Base-by-base conservation (phyloP, 2,797 vertebrate genomes). In the Xenops minutus region DNA sequence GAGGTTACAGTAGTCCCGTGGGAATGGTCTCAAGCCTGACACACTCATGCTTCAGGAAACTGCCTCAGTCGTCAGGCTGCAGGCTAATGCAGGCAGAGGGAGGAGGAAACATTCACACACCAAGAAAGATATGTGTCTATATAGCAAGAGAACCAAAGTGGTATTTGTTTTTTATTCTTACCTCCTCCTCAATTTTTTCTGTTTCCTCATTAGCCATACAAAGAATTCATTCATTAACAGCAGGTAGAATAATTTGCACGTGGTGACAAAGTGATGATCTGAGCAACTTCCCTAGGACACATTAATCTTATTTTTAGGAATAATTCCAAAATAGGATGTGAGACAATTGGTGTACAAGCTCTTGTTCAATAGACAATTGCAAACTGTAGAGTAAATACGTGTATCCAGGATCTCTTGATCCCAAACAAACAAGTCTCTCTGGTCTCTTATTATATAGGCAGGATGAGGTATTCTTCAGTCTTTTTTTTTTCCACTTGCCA, bases 321-420 rank as follows among this genome's bases (percentile, higher is more conserved):
- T 85, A 80, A 56, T 49, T 94, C 48, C 44, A 89, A 80, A 91
- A 64, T 56, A 52, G 15, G 19, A 67, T 49, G 34, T 89, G 68
- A 83, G 5, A 64, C 19, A 89, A 36, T 30, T 61, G 30, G 37
- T 58, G 22, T 43, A 55, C 8, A 8, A 36, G 64, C 91, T 85
- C 46, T 64, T 52, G 32, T 62, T 75, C 59, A 92, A 58, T 5
- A 54, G 30, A 54, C 10, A 49, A 26, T 44, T 67, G 9, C 44
- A 69, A 85, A 77, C 44, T 67, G 19, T 67, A 58, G 44, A 88
- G 68, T 72, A 95, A 92, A 68, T 74, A 85, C 46, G 66, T 83
- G 34, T 58, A 64, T 61, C 68, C 88, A 92, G 78, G 92, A 92
- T 91, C 58, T 83, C 61, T 74, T 91, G 56, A 79, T 93, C 67